These are phyloP conservation scores for Pyrocephalus nanus DNA, from an alignment of 2,797 vertebrate species.

Conservation along the genomic window DNA sequence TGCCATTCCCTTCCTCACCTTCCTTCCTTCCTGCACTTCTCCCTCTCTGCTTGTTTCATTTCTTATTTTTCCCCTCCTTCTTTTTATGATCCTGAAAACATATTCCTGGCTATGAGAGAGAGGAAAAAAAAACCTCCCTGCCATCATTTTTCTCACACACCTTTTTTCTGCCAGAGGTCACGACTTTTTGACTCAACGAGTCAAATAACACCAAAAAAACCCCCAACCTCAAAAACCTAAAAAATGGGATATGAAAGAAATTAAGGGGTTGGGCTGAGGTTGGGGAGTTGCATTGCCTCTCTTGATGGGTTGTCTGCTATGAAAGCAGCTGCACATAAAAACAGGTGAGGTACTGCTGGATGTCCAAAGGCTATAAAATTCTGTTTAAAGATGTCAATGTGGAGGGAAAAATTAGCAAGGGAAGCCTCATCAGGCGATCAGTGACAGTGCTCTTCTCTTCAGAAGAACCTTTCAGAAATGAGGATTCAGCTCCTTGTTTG, in stretches of 20 bases:
- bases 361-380: neutral
- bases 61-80: neutral
- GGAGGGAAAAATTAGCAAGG: neutral
- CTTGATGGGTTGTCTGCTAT: neutral
- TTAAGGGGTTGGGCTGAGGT: neutral
- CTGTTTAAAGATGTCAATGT: neutral
- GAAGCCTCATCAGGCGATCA: neutral
- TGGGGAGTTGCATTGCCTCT: neutral
- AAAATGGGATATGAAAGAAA: neutral
- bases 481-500: neutral
- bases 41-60: neutral
- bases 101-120: neutral
- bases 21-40: neutral
- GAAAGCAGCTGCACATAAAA: neutral
- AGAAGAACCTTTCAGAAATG: neutral
- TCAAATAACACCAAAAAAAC: neutral
- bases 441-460: neutral
- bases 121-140: neutral
- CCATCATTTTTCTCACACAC: neutral
- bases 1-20: neutral
- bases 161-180: neutral
- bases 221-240: rapidly evolving
- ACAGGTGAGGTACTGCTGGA: neutral
- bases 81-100: neutral
- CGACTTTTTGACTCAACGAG: neutral